These are phyloP conservation scores for Coracias cyanogaster DNA, from an alignment of 2,797 vertebrate genomes.

Conservation along the genomic window DNA sequence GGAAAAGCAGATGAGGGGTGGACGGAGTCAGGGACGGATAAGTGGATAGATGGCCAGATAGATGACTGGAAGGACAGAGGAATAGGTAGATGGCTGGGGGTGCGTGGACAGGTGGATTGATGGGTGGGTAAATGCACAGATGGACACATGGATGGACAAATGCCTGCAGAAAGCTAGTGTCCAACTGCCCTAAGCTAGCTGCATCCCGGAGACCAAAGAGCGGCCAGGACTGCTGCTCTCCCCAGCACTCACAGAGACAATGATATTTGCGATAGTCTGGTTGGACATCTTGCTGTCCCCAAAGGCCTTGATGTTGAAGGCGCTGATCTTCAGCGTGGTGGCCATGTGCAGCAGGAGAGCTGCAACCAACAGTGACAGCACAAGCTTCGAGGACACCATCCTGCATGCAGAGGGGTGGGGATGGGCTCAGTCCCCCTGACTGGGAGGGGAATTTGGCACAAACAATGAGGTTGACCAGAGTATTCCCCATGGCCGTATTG, in stretches of 20 bases:
- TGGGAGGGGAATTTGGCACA: neutral
- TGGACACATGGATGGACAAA: neutral
- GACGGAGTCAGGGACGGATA: no score
- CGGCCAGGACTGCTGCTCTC: neutral
- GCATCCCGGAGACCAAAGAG: neutral
- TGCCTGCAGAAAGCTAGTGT: neutral
- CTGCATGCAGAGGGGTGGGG: neutral
- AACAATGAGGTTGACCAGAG: rapidly evolving
- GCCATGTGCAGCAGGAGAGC: constrained; percentile 24
- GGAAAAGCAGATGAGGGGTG: neutral
- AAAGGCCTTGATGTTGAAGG: constrained; percentile 79
- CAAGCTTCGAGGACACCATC: neutral
- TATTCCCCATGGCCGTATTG: neutral
- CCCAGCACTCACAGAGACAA: constrained; percentile 65
- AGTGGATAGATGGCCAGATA: no score
- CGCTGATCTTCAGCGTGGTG: constrained; percentile 45
- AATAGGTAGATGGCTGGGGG: neutral
- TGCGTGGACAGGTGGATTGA: neutral
- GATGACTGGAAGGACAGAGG: neutral
- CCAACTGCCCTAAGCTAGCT: neutral
- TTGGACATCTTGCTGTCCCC: constrained; percentile 80
- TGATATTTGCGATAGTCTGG: constrained; percentile 52
- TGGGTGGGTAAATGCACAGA: neutral
- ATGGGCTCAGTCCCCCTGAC: neutral
- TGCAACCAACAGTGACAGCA: neutral